Evolutionary conservation across 1,140 invertebrate species (phyloP), one percentile per base, ranked within the genome.

Genomic region (Teleopsis dalmanni): DNA sequence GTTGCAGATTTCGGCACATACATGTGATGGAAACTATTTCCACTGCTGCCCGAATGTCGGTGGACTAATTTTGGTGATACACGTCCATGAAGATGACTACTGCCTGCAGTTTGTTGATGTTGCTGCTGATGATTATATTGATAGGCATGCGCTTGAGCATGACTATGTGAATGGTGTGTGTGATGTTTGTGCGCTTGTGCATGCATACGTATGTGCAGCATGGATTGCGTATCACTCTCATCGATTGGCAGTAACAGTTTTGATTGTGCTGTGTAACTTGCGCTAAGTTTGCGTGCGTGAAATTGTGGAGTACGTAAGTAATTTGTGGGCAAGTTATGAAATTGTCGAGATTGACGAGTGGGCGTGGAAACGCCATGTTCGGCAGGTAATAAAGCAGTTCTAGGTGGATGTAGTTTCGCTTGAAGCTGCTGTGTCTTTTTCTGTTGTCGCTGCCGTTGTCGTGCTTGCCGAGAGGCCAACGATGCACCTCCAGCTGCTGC

Each of bases 401-500:
- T 76, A 53, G 71, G 71, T 55, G 60, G 66, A 64, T 68, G 67
- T 57, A 70, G 62, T 64, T 70, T 70, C 53, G 67, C 71, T 58
- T 72, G 72, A 62, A 62, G 58, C 49, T 61, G 60, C 58, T 71
- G 75, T 53, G 73, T 76, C 57, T 76, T 75, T 40, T 65, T 65
- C 52, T 70, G 60, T 55, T 67, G 64, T 14, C 62, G 62, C 54
- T 76, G 74, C 40, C 69, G 64, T 55, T 76, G 74, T 34, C 78
- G 74, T 16, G 77, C 81, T 67, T 83, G 81, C 56, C 82, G 77
- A 65, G 81, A 81, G 60, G 81, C 82, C 63, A 84, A 72, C 57
- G 80, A 82, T 56, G 82, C 81, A 64, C 82, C 82, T 59, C 82
- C 82, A 60, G 82, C 82, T 58, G 82, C 82, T 60, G 82, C 82